Percentiles rank a stretch among this genome's conserved stretches.
phyloP scores from a whole-genome alignment of 1,140 invertebrate species.

The Drosophila kepulauana region DNA sequence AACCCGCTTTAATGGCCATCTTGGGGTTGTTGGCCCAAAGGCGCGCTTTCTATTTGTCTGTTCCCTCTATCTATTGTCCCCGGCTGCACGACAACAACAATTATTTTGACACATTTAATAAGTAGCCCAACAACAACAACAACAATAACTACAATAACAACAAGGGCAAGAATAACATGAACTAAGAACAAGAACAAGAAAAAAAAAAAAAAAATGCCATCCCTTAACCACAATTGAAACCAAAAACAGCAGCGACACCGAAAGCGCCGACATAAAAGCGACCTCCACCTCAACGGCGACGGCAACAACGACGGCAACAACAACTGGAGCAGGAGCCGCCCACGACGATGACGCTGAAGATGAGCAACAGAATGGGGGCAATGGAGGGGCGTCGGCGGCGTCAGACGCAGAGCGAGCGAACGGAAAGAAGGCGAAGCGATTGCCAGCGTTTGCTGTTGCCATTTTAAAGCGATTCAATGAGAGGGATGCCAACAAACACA shows the following conservation, averaged over 20 bases:
- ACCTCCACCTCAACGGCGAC: conserved; percentile 71
- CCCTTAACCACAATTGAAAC: conserved; percentile 61
- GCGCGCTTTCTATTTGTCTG: conserved; percentile 7
- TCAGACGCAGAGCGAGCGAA: not conserved
- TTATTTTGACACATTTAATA: conserved; percentile 72
- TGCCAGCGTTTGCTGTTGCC: conserved; percentile 75
- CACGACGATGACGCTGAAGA: conserved; percentile 3
- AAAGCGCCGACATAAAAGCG: conserved; percentile 85
- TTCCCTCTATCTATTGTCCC: conserved; percentile 29
- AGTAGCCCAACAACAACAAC: conserved; percentile 51
- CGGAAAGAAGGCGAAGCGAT: conserved; percentile 66
- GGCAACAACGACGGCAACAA: conserved; percentile 57
- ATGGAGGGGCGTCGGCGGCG: not conserved
- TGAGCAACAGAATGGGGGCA: not conserved
- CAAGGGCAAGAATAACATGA: conserved; percentile 32
- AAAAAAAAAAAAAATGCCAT: not conserved
- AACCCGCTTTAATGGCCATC: conserved; percentile 41
- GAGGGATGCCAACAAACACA: conserved; percentile 52
- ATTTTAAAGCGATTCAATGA: conserved; percentile 80
- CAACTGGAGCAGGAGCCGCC: conserved; percentile 27
- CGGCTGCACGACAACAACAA: conserved; percentile 57
- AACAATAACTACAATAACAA: conserved; percentile 30
- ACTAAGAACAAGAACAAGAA: conserved; percentile 26
- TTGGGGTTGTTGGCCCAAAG: conserved; percentile 14
- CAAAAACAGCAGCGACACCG: conserved; percentile 86